Percentiles rank a stretch among this genome's conserved stretches.
phyloP scores from a whole-genome alignment of 2,888 invertebrate genomes.

The Malthinus seriepunctatus region DNA sequence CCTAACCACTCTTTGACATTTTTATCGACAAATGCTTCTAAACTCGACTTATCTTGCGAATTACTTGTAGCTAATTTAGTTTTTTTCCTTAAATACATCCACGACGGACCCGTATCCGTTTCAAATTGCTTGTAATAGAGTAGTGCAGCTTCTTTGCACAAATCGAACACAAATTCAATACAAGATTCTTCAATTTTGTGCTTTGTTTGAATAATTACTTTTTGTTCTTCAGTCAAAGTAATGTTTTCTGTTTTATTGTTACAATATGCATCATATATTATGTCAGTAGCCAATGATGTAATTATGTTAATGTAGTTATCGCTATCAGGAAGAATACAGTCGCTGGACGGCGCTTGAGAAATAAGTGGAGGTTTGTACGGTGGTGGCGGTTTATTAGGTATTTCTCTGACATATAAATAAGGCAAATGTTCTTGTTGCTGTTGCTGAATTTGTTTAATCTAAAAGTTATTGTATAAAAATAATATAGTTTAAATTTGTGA shows the following conservation, averaged over 20 bases:
- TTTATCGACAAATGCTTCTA: conserved; percentile 57
- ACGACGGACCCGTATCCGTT: conserved; percentile 52
- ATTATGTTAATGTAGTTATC: conserved; percentile 56
- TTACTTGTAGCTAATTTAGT: conserved; percentile 50
- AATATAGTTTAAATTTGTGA: not conserved
- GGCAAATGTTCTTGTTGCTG: conserved; percentile 59
- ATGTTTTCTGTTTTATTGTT: conserved; percentile 43
- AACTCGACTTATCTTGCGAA: conserved; percentile 56
- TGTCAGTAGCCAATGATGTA: conserved; percentile 53
- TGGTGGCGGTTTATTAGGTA: conserved; percentile 76
- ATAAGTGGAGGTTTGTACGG: conserved; percentile 69
- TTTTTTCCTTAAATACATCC: conserved; percentile 42
- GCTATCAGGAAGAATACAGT: conserved; percentile 39
- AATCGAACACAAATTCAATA: conserved; percentile 63
- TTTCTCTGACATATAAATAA: conserved; percentile 64
- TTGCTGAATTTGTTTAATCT: conserved; percentile 64
- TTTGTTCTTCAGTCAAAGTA: conserved; percentile 44
- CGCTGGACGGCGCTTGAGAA: conserved; percentile 43
- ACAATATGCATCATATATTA: conserved; percentile 54
- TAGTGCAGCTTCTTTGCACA: conserved; percentile 63
- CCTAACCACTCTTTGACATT: conserved; percentile 60
- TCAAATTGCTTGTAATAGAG: conserved; percentile 57
- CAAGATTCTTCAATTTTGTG: conserved; percentile 55
- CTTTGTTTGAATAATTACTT: conserved; percentile 31
- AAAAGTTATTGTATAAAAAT: conserved; percentile 29